These are phyloP conservation scores for Bubalus kerabau DNA, from an alignment of 2,113 vertebrate genomes.

Conservation along the genomic window DNA sequence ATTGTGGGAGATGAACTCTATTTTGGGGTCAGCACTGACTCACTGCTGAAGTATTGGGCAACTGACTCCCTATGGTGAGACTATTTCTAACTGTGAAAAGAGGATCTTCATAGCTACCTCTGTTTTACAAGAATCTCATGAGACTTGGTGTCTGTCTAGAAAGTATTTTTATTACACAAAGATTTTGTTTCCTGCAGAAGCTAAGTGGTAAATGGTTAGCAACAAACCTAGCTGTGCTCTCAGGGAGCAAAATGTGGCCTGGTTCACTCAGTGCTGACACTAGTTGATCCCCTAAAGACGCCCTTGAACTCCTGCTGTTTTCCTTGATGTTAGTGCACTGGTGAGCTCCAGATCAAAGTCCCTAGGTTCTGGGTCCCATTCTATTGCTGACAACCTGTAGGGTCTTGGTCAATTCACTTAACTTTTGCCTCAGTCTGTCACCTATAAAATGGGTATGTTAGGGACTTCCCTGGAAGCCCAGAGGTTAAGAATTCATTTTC, in stretches of 20 bases:
- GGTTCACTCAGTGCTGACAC: background rate
- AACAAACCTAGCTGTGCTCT: background rate
- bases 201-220: background rate
- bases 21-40: background rate
- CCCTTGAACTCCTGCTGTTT: background rate
- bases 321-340: background rate
- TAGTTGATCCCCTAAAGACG: background rate
- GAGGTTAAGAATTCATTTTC: background rate
- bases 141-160: slow-evolving; percentile 8
- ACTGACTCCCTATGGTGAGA: background rate
- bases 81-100: background rate
- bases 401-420: background rate
- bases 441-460: background rate
- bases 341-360: background rate
- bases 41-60: background rate
- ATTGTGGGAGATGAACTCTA: background rate
- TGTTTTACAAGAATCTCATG: slow-evolving; percentile 6
- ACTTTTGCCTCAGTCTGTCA: background rate
- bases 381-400: background rate
- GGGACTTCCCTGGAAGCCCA: background rate
- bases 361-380: background rate
- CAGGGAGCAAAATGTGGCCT: background rate
- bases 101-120: background rate
- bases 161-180: slow-evolving; percentile 1
- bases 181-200: background rate